Percentiles rank a stretch among this genome's conserved stretches.
These are phyloP conservation scores for Stomatorhinus ivindoensis DNA, from an alignment of 2,113 vertebrate species.

Conservation along the genomic window DNA sequence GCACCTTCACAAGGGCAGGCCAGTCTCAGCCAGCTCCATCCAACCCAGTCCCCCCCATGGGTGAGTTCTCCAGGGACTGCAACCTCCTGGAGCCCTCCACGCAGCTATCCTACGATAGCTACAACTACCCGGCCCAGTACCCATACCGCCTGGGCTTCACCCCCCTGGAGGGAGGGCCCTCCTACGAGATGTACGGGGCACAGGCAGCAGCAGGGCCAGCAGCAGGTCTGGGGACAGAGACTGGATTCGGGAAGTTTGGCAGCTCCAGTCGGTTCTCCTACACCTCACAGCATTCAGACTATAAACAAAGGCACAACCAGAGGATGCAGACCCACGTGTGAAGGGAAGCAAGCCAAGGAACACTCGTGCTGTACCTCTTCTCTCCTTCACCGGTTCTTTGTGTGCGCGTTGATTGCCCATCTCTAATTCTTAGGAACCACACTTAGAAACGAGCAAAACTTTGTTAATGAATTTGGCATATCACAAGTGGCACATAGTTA, in stretches of 20 bases:
- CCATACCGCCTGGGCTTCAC: conserved; percentile 78
- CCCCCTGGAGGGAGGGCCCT: conserved; percentile 59
- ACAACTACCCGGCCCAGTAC: conserved; percentile 67
- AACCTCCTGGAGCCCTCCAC: conserved; percentile 63
- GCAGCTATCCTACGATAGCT: conserved; percentile 80
- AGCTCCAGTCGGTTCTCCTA: conserved; percentile 79
- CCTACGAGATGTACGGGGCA: conserved; percentile 66
- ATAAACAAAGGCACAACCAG: conserved; percentile 86
- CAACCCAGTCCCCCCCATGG: conserved; percentile 48
- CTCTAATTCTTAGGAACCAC: neutral
- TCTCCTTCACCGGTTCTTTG: neutral
- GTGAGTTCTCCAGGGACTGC: conserved; percentile 62
- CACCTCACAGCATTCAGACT: conserved; percentile 86
- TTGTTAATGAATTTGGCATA: neutral
- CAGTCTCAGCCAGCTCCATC: conserved; percentile 53
- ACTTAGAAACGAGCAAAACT: neutral
- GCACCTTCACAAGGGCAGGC: conserved; percentile 61
- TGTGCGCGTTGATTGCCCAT: neutral
- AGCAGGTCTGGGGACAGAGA: conserved; percentile 46
- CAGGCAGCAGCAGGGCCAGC: conserved; percentile 46
- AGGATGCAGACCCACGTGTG: conserved; percentile 94
- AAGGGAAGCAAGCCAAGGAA: conserved; percentile 36
- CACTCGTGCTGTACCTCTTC: neutral
- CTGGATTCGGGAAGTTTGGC: conserved; percentile 69
- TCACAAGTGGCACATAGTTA: neutral